A percentile compares a stretch with the other conserved stretches of the same genome.
phyloP scores from a whole-genome alignment of 2,797 vertebrate genomes.

The Pyrrhura leucotis region DNA sequence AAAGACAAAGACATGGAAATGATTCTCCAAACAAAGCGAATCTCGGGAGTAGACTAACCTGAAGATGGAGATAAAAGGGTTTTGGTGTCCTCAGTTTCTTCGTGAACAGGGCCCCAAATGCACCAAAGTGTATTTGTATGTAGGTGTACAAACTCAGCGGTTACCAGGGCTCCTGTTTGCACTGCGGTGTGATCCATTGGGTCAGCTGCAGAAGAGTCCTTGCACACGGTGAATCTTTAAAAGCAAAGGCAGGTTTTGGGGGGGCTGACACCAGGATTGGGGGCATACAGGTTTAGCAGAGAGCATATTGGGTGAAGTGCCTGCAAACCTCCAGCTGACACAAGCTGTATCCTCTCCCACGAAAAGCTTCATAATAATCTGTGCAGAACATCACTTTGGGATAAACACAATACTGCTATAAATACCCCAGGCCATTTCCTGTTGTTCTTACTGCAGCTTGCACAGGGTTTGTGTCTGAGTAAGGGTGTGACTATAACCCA shows the following conservation, averaged over 20 bases:
- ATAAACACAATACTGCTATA: conserved; percentile 78
- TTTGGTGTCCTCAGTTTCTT: background rate
- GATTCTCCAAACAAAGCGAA: background rate
- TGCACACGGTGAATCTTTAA: background rate
- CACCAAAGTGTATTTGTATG: background rate
- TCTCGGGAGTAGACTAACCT: background rate
- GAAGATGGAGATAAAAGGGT: rapidly evolving
- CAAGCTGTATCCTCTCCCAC: conserved; percentile 54
- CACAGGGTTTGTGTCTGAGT: conserved; percentile 55
- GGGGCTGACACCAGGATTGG: background rate
- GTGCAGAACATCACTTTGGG: conserved; percentile 76
- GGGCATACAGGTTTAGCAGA: background rate
- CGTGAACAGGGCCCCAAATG: background rate
- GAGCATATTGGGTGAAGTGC: background rate
- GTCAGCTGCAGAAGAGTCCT: background rate
- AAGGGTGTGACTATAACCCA: conserved; percentile 72
- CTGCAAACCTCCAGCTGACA: conserved; percentile 50
- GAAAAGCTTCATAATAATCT: conserved; percentile 64
- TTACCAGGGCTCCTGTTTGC: background rate
- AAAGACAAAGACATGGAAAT: background rate
- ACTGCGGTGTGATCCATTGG: rapidly evolving
- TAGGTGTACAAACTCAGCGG: background rate
- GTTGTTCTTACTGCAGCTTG: conserved; percentile 75
- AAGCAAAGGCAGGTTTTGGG: background rate
- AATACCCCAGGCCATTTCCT: conserved; percentile 79